Base-by-base conservation (phyloP, 2,888 invertebrate genomes). In the Hermaeophaga mercurialis region DNA sequence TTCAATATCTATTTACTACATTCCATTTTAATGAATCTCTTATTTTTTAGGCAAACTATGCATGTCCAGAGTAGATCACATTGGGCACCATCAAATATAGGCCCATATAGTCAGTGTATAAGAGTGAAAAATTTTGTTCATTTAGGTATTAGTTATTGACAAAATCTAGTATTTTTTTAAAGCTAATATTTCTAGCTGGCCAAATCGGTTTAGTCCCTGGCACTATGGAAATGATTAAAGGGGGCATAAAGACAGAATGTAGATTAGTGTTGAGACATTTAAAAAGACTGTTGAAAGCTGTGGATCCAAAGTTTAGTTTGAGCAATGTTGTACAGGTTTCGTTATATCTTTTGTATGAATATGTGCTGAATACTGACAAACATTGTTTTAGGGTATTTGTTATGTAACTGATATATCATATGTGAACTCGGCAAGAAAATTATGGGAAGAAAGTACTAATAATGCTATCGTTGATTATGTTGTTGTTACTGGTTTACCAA, bases 51-150 rank as follows among this genome's bases (percentile, higher is more conserved):
- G 58, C 82, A 87, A 61, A 91, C 91, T 5, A 91, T 96, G 90
- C 96, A 96, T 75, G 95, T 96, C 33, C 96, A 96, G 79, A 90
- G 95, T 60, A 87, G 96, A 68, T 96, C 95, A 19, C 95, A 96
- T 76, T 96, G 96, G 96, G 95, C 96, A n/a, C 96, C 96, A 0
- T 95, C 96, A 58, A 96, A 94, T 75, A 96, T 96, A 68, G 96
- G 96, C 39, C 96, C 96, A 4, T 96, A 96, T 75, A 96, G 96
- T 74, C 96, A 96, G 80, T 91, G 92, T 1, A 85, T 91, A 58
- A 86, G 88, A 82, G 92, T 94, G 44, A 52, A 50, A 22, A 57
- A 59, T 31, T 54, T 59, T n/a, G 44, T 64, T 11, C 57, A 62
- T 39, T 38, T 58, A 47, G 54, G 58, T 54, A 39, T 7, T 19